Conservation (phyloP, 2,797 vertebrate species). For the Parotocinclus haroldoi region DNA sequence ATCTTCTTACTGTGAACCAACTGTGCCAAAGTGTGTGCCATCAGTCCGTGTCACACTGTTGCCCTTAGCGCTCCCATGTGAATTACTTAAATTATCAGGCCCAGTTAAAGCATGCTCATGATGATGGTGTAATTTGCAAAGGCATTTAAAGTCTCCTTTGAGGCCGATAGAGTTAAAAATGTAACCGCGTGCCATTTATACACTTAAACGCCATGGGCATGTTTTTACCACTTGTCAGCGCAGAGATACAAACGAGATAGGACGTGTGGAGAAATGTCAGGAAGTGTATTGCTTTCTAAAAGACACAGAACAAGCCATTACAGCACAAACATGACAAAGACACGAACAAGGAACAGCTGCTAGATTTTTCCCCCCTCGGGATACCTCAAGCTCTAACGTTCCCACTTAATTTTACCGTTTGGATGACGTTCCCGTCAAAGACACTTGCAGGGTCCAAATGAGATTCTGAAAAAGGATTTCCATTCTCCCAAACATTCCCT, state of each 20-base stretch:
- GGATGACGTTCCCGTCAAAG: slow-evolving; percentile 25
- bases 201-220: neutral
- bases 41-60: no score
- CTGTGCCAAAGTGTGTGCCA: neutral
- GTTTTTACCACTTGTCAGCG: neutral
- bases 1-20: neutral
- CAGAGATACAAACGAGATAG: neutral
- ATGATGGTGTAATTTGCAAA: slow-evolving; percentile 1
- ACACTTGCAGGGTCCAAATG: slow-evolving; percentile 6
- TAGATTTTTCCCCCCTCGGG: neutral
- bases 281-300: neutral
- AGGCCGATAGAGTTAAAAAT: neutral
- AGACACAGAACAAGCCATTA: neutral
- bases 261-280: neutral
- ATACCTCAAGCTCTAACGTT: slow-evolving; percentile 1
- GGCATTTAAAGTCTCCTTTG: neutral
- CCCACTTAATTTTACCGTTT: slow-evolving; percentile 11
- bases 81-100: neutral
- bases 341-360: neutral
- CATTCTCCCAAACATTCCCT: no score
- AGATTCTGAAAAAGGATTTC: slow-evolving; percentile 20
- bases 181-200: neutral
- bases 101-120: neutral
- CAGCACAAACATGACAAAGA: neutral
- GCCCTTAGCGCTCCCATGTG: neutral